A percentile compares a stretch with the other conserved stretches of the same genome.
These are phyloP conservation scores for Atrina japonica DNA, from an alignment of 2,888 invertebrate genomes.

Conservation along the genomic window DNA sequence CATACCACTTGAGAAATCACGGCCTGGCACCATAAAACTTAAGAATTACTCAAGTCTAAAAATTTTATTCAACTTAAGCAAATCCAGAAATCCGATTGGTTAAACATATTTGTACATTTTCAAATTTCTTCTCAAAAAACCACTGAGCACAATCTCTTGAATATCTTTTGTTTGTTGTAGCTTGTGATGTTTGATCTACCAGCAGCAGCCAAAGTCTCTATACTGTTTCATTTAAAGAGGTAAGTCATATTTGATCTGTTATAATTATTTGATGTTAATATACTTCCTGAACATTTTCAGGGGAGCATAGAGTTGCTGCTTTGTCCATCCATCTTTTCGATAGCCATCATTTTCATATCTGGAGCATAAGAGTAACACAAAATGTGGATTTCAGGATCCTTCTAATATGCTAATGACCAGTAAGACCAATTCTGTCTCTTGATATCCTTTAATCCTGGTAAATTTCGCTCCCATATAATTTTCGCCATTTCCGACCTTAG, in stretches of 20 bases:
- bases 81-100: too few relatives aligned
- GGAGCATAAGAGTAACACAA: too few relatives aligned
- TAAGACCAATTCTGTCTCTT: too few relatives aligned
- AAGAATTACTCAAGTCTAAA: too few relatives aligned
- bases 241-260: constrained; percentile 28
- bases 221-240: constrained; percentile 72
- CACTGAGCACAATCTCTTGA: neutral
- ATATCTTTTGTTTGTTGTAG: constrained; percentile 50
- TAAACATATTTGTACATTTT: neutral
- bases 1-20: neutral
- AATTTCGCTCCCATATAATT: too few relatives aligned
- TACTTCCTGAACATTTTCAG: neutral
- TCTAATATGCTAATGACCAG: too few relatives aligned
- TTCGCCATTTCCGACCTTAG: too few relatives aligned
- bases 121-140: neutral
- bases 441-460: too few relatives aligned
- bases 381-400: too few relatives aligned
- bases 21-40: too few relatives aligned
- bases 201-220: constrained; percentile 57
- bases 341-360: neutral
- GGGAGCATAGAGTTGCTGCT: neutral
- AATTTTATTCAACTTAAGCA: too few relatives aligned
- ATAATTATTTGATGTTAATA: neutral
- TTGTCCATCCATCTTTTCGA: neutral
- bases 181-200: constrained; percentile 70